phyloP scores from a whole-genome alignment of 2,797 vertebrate species.

The Peromyscus attwateri region DNA sequence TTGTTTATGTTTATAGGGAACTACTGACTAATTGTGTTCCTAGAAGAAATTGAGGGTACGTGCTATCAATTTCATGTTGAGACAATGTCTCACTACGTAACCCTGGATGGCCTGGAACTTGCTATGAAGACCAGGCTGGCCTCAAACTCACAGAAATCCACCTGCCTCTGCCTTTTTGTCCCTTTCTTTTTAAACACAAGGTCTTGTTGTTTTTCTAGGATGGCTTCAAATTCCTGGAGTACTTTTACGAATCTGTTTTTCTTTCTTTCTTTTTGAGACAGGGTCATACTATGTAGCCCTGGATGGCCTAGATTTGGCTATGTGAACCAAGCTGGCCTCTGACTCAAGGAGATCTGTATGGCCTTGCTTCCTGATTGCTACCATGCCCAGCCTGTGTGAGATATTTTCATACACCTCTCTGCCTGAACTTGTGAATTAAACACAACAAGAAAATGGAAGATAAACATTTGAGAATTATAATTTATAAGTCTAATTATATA shows the following conservation, averaged over 20 bases:
- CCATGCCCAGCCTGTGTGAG: background rate
- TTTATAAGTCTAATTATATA: background rate
- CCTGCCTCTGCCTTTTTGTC: background rate
- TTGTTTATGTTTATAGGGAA: background rate
- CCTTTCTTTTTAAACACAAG: background rate
- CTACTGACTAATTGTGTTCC: background rate
- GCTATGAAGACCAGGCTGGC: background rate
- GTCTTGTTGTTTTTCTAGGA: background rate
- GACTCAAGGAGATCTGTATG: background rate
- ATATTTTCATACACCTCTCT: constrained; percentile 37
- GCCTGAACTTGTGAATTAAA: constrained; percentile 36
- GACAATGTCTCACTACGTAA: background rate
- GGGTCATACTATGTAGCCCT: background rate
- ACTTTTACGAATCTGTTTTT: background rate
- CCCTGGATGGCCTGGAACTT: background rate
- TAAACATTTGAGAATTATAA: constrained; percentile 19
- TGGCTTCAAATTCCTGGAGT: background rate
- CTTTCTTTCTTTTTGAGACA: background rate
- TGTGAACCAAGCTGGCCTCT: background rate
- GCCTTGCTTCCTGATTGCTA: background rate
- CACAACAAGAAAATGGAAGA: background rate
- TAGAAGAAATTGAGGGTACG: constrained; percentile 53
- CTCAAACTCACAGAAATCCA: background rate
- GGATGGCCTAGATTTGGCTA: background rate
- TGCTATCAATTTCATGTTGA: background rate